Base-by-base conservation (phyloP, 1,140 invertebrate genomes). In the Papilio aristodemus region DNA sequence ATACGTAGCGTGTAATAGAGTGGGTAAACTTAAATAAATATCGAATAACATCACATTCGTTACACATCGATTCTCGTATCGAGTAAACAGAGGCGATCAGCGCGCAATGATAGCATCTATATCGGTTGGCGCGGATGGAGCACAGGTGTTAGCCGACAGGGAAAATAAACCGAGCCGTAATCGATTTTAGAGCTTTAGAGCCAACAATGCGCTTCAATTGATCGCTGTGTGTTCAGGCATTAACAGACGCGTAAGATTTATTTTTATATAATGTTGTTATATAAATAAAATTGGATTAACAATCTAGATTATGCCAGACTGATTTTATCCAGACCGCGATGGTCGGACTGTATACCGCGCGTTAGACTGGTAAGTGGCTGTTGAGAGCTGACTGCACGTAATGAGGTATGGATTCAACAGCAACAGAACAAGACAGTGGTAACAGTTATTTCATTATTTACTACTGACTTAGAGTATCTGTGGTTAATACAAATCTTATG, bases 111-210 rank as follows among this genome's bases (percentile, higher is more conserved):
- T 85, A 78, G 76, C 80, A 82, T 86, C 82, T 87, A 84, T 86
- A 87, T 86, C 80, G 82, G 81, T 79, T 79, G 75, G 59, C 67
- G 80, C 78, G 78, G 85, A 87, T 76, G 79, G 72, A 74, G 63
- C 76, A 36, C 85, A 87, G 85, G 85, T 86, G 85, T 68, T 78
- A 69, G 64, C 74, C 79, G 86, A 87, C 86, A 88, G 77, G 74
- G 74, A 83, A 86, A 88, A 88, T 86, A 88, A 88, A 88, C 84
- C 72, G 57, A 75, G 62, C 70, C 77, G 81, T 86, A 86, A 86
- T 87, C 85, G 84, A 87, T 86, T 87, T 85, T 77, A 80, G 74
- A 78, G 78, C 81, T 85, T 83, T 73, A 66, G 41, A 66, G 43
- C 25, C 14, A 50, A 66, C 63, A 66, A 66, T 66, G 41, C 63